Evolutionary conservation across 2,888 invertebrate species (phyloP).

Genomic region (Polydrusus pterygomalis): DNA sequence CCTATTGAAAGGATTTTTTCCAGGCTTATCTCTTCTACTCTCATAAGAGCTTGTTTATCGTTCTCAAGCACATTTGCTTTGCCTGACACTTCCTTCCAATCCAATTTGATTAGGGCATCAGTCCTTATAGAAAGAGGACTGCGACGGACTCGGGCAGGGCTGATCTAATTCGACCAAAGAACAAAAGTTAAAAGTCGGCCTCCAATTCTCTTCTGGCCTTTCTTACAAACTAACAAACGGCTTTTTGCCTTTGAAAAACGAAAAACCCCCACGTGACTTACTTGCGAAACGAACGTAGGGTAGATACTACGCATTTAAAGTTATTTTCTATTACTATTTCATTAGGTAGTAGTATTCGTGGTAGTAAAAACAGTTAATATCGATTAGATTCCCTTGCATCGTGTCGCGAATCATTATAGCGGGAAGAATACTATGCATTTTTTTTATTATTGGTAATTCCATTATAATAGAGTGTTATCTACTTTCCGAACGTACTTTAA

Average conservation of each 20-base stretch:
- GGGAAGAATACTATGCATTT: no score
- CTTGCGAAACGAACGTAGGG: neutral
- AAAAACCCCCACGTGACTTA: conserved; percentile 15
- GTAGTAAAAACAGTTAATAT: no score
- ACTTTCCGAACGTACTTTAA: no score
- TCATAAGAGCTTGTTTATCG: conserved; percentile 5
- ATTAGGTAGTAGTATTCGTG: no score
- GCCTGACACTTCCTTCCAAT: neutral
- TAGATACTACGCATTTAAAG: neutral
- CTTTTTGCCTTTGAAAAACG: conserved; percentile 23
- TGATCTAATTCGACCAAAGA: conserved; percentile 28
- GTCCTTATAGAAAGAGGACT: neutral
- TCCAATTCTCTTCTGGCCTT: conserved; percentile 4
- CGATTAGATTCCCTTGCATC: no score
- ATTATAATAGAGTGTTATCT: no score
- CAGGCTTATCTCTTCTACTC: neutral
- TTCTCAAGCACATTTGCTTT: conserved; percentile 4
- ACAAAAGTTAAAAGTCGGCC: conserved; percentile 30
- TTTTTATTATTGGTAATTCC: no score
- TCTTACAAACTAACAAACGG: conserved; percentile 31
- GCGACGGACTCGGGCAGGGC: neutral
- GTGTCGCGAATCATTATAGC: no score
- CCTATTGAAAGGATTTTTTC: no score
- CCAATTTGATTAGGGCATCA: conserved; percentile 11
- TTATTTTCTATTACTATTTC: neutral